phyloP scores from a whole-genome alignment of 2,888 invertebrate genomes.

The Allophyes oxyacanthae region DNA sequence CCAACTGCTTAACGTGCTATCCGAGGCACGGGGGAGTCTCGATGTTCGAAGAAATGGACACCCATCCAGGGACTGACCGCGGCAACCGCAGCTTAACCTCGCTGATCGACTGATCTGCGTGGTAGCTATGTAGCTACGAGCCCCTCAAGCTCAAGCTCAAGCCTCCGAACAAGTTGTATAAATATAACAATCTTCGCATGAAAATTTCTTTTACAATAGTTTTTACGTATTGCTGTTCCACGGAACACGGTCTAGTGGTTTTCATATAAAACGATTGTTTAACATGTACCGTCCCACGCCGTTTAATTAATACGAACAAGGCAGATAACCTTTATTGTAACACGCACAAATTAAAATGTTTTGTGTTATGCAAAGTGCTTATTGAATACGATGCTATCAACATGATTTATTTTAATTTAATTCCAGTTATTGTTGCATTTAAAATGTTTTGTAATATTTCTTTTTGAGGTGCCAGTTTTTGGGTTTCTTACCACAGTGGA shows the following conservation, averaged over 20 bases:
- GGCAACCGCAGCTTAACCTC: too few species aligned
- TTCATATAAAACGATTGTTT: slow-evolving; percentile 41
- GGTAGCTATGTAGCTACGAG: too few species aligned
- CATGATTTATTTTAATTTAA: slow-evolving; percentile 47
- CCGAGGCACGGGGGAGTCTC: too few species aligned
- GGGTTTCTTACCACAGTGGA: slow-evolving; percentile 9
- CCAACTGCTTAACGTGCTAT: too few species aligned
- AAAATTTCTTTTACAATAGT: too few species aligned
- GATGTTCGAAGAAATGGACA: too few species aligned
- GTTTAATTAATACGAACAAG: slow-evolving; percentile 47
- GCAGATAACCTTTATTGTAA: slow-evolving; percentile 54
- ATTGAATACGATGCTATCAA: slow-evolving; percentile 46
- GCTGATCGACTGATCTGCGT: too few species aligned
- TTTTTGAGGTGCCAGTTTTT: slow-evolving; percentile 5
- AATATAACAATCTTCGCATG: neutral
- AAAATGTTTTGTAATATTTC: slow-evolving; percentile 5
- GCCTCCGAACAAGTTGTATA: too few species aligned
- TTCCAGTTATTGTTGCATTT: slow-evolving; percentile 37
- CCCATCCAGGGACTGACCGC: too few species aligned
- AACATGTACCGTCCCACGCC: slow-evolving; percentile 28
- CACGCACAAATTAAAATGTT: slow-evolving; percentile 54
- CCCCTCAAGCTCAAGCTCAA: too few species aligned
- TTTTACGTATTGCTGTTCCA: slow-evolving; percentile 5
- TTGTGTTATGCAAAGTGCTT: slow-evolving; percentile 48
- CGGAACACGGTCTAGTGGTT: slow-evolving; percentile 46